Evolutionary conservation across 2,797 vertebrate species (phyloP).

Genomic region (Spinibarbus caldwelli): DNA sequence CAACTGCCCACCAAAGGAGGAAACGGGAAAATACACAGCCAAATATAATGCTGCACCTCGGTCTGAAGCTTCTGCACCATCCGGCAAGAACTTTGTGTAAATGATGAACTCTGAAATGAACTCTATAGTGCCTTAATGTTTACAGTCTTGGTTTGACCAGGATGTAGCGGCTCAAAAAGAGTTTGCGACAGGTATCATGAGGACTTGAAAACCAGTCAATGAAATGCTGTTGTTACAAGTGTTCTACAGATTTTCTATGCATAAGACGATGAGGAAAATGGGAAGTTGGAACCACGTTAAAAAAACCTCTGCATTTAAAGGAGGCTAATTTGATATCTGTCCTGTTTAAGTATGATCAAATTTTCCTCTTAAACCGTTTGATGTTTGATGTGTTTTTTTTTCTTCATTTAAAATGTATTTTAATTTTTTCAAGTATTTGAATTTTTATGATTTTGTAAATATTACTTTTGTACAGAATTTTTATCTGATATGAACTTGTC

Average conservation of each 20-base stretch:
- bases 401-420: neutral
- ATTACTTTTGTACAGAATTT: slow-evolving; percentile 68
- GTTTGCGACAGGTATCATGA: slow-evolving; percentile 8
- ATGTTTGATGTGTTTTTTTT: neutral
- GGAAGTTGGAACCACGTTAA: slow-evolving; percentile 40
- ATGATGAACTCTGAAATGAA: slow-evolving; percentile 38
- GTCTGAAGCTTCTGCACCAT: slow-evolving; percentile 77
- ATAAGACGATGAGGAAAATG: neutral
- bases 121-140: slow-evolving; percentile 19
- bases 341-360: neutral
- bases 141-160: slow-evolving; percentile 30
- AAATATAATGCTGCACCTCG: slow-evolving; percentile 80
- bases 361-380: slow-evolving; percentile 25
- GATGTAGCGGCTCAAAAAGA: slow-evolving; percentile 28
- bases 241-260: neutral
- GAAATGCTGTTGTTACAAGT: neutral
- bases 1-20: slow-evolving; percentile 81
- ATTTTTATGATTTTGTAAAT: slow-evolving; percentile 66
- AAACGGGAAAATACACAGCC: slow-evolving; percentile 76
- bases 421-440: slow-evolving; percentile 38
- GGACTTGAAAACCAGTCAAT: slow-evolving; percentile 47
- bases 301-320: neutral
- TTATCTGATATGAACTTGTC: neutral
- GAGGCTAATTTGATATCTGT: neutral
- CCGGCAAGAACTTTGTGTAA: slow-evolving; percentile 84